Evolutionary conservation across 2,888 invertebrate species (phyloP).

Genomic region (Liodrosophila aerea): DNA sequence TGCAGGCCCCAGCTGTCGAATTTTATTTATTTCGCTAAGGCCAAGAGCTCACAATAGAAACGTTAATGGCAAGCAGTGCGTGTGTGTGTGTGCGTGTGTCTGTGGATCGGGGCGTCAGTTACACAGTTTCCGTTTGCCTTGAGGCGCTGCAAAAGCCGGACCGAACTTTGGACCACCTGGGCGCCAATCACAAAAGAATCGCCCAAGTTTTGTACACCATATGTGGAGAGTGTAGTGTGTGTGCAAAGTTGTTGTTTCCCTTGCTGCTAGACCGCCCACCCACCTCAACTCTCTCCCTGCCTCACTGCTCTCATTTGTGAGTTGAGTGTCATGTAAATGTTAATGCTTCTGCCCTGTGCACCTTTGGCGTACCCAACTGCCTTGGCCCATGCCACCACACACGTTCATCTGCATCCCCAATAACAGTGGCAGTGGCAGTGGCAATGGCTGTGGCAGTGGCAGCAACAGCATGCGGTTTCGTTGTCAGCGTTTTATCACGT

Average conservation of each 20-base stretch:
- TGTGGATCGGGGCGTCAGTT: constrained; percentile 59
- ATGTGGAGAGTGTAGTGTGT: constrained; percentile 24
- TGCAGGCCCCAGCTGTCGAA: constrained; percentile 63
- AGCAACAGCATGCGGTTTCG: constrained; percentile 30
- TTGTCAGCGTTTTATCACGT: constrained; percentile 74
- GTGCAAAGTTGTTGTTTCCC: constrained; percentile 55
- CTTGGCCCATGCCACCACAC: not conserved
- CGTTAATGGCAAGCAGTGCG: constrained; percentile 62
- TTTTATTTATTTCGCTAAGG: constrained; percentile 76
- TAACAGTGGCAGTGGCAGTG: constrained; percentile 9
- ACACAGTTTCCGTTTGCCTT: constrained; percentile 73
- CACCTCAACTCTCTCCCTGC: constrained; percentile 14
- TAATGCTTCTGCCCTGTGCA: constrained; percentile 73
- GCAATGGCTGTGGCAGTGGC: constrained; percentile 16
- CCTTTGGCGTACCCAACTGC: constrained; percentile 46
- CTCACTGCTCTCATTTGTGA: constrained; percentile 19
- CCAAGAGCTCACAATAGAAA: constrained; percentile 77
- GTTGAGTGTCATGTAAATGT: constrained; percentile 73
- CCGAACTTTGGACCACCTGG: constrained; percentile 50
- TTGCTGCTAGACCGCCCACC: constrained; percentile 19
- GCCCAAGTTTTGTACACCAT: constrained; percentile 63
- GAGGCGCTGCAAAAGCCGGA: constrained; percentile 54
- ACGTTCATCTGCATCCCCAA: constrained; percentile 28
- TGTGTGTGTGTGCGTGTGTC: constrained; percentile 3
- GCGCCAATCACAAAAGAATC: constrained; percentile 69